Percentiles rank a stretch among this genome's conserved stretches.
Evolutionary conservation across 2,113 vertebrate species (phyloP).

Genomic region (Solea senegalensis): DNA sequence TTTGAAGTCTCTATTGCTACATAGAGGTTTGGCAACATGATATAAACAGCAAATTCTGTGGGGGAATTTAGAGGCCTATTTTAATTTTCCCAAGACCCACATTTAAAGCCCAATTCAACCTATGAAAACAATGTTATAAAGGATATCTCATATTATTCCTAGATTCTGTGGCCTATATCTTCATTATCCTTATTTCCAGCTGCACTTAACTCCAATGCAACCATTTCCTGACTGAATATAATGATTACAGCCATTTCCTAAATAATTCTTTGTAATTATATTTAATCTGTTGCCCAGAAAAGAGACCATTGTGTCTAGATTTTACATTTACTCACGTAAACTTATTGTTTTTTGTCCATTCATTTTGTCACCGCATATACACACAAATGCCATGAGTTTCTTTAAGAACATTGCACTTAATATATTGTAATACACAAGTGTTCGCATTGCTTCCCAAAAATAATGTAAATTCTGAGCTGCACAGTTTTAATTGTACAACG

Average conservation of each 20-base stretch:
- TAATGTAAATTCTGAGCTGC: constrained; percentile 39
- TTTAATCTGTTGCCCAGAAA: constrained; percentile 54
- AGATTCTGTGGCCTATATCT: constrained; percentile 56
- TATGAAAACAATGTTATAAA: constrained; percentile 49
- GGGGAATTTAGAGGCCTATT: constrained; percentile 33
- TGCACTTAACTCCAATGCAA: constrained; percentile 42
- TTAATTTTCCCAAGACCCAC: constrained; percentile 45
- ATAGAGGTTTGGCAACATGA: constrained; percentile 30
- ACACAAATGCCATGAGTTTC: not conserved
- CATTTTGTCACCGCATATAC: constrained; percentile 21
- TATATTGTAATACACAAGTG: constrained; percentile 24
- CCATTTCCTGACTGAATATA: constrained; percentile 64
- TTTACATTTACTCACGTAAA: constrained; percentile 34
- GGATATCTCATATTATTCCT: constrained; percentile 57
- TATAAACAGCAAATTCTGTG: constrained; percentile 46
- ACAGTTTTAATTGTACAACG: constrained; percentile 36
- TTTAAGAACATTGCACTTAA: not conserved
- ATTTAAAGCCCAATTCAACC: constrained; percentile 54
- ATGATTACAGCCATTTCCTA: constrained; percentile 69
- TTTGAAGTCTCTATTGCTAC: constrained; percentile 6
- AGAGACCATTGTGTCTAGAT: constrained; percentile 55
- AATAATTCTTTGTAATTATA: constrained; percentile 60
- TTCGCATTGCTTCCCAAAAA: constrained; percentile 37
- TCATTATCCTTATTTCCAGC: constrained; percentile 64
- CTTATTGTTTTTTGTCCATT: constrained; percentile 21